These are phyloP conservation scores for Clupea harengus DNA, from an alignment of 2,113 vertebrate species.

Conservation along the genomic window DNA sequence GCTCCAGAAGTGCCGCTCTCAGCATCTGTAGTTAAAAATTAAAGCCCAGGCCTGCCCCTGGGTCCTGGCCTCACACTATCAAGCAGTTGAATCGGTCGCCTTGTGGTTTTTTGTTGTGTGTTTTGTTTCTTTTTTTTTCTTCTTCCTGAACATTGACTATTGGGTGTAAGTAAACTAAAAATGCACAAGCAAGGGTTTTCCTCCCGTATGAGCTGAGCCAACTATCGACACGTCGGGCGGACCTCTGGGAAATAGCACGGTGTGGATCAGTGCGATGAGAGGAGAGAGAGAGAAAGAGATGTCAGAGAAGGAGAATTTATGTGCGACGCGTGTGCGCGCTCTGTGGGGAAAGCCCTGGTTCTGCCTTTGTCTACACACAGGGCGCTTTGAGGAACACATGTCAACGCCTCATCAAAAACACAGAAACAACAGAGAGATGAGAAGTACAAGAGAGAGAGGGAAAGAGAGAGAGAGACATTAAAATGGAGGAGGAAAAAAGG, in stretches of 20 bases:
- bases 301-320: slow-evolving; percentile 15
- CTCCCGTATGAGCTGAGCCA: slow-evolving; percentile 35
- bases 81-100: neutral
- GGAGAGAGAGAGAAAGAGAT: neutral
- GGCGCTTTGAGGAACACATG: slow-evolving; percentile 45
- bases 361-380: slow-evolving; percentile 48
- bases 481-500: slow-evolving; percentile 40
- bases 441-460: slow-evolving; percentile 12
- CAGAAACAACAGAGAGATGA: slow-evolving; percentile 32
- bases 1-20: slow-evolving; percentile 48
- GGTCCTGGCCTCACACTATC: neutral
- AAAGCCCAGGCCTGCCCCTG: slow-evolving; percentile 45
- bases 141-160: slow-evolving; percentile 52
- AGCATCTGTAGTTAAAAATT: slow-evolving; percentile 66
- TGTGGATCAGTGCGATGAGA: slow-evolving; percentile 49
- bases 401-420: slow-evolving; percentile 51
- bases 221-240: slow-evolving; percentile 37
- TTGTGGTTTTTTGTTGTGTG: neutral
- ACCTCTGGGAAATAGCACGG: slow-evolving; percentile 47
- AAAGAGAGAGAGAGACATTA: slow-evolving; percentile 30
- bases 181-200: slow-evolving; percentile 50
- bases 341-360: slow-evolving; percentile 28
- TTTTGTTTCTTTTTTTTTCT: slow-evolving; percentile 7
- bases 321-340: neutral
- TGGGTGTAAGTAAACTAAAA: slow-evolving; percentile 47